Evolutionary conservation across 2,888 invertebrate species (phyloP).

Genomic region (Reticulitermes lucifugus): DNA sequence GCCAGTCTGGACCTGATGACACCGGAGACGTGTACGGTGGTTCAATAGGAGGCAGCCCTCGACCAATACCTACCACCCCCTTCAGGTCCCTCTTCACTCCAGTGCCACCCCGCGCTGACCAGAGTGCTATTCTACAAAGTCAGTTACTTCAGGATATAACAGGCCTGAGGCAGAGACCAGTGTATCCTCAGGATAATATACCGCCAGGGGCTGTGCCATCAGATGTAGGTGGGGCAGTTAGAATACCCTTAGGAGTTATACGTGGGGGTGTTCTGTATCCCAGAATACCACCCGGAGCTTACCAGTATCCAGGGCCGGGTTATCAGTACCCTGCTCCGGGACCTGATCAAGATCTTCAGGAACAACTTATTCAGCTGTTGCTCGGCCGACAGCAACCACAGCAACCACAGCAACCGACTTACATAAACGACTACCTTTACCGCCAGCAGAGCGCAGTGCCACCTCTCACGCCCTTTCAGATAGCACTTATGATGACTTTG

Average conservation of each 20-base stretch:
- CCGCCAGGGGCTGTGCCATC: conserved; percentile 12
- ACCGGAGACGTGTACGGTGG: conserved; percentile 77
- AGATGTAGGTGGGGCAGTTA: conserved; percentile 12
- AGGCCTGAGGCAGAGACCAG: conserved; percentile 13
- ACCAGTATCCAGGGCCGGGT: background rate
- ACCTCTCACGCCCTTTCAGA: conserved; percentile 46
- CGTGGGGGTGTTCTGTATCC: conserved; percentile 27
- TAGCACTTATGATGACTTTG: conserved; percentile 49
- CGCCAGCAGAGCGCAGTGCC: conserved; percentile 26
- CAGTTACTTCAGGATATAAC: conserved; percentile 41
- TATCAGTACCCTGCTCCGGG: conserved; percentile 9
- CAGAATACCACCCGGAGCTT: conserved; percentile 22
- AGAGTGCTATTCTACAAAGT: conserved; percentile 47
- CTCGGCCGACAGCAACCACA: conserved; percentile 27
- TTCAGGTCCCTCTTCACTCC: conserved; percentile 44
- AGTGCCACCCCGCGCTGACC: conserved; percentile 44
- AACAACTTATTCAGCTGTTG: conserved; percentile 41
- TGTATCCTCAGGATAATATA: conserved; percentile 36
- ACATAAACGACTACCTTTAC: conserved; percentile 3
- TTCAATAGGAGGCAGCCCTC: conserved; percentile 70
- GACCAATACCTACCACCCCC: conserved; percentile 45
- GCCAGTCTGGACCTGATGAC: conserved; percentile 70
- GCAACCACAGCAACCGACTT: conserved; percentile 23
- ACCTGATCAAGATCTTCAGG: conserved; percentile 21
- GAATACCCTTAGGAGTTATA: conserved; percentile 23